Percentiles rank a stretch among this genome's conserved stretches.
Evolutionary conservation across 2,113 vertebrate genomes (phyloP).

Genomic region (Oncorhynchus keta): DNA sequence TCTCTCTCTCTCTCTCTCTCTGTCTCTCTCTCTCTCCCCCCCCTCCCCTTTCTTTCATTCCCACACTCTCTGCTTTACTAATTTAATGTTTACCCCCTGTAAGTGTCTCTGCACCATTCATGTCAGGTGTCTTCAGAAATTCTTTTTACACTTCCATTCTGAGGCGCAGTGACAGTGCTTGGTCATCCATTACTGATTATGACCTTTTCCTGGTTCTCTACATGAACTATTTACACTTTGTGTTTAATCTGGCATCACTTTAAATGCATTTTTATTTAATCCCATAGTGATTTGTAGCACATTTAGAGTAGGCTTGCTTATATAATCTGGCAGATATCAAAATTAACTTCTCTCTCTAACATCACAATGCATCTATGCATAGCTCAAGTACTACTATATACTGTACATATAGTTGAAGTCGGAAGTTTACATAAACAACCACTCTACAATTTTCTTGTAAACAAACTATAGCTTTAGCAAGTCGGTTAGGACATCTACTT

Average conservation of each 20-base stretch:
- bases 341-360: neutral
- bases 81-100: too few species aligned
- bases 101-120: too few species aligned
- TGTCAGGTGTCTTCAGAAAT: too few species aligned
- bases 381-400: neutral
- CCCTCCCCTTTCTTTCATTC: too few species aligned
- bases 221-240: slow-evolving; percentile 50
- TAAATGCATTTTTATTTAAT: slow-evolving; percentile 20
- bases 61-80: too few species aligned
- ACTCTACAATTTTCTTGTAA: too few species aligned
- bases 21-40: too few species aligned
- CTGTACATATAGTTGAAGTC: too few species aligned
- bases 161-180: slow-evolving; percentile 18
- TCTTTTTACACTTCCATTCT: slow-evolving; percentile 4
- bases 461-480: too few species aligned
- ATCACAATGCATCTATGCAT: neutral
- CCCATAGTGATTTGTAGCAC: slow-evolving; percentile 45
- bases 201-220: slow-evolving; percentile 44
- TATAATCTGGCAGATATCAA: slow-evolving; percentile 18
- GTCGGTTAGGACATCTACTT: too few species aligned
- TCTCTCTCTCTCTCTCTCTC: too few species aligned
- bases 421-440: too few species aligned
- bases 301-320: slow-evolving; percentile 34
- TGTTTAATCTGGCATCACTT: slow-evolving; percentile 41
- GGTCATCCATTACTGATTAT: slow-evolving; percentile 44